Conservation (phyloP, 2,888 invertebrate genomes). For the Melieria picta region DNA sequence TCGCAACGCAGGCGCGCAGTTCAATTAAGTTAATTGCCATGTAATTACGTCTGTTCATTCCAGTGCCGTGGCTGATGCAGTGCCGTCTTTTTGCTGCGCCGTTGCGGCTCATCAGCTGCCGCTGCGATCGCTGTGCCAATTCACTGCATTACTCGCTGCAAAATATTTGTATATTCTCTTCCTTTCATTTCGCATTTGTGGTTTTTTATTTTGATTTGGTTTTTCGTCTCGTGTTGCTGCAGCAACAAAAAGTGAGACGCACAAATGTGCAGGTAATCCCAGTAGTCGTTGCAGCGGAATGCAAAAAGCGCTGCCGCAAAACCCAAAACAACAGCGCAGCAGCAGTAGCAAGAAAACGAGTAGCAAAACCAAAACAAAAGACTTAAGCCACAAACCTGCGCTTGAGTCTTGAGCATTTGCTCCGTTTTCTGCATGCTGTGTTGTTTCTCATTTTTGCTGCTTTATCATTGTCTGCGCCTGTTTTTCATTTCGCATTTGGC, state of each 20-base stretch:
- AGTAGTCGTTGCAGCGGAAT: not conserved
- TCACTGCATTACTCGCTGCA: not conserved
- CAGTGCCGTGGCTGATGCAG: constrained; percentile 1
- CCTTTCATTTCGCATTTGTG: too few species aligned
- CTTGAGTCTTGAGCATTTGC: not conserved
- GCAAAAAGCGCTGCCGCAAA: too few species aligned
- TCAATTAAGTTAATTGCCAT: constrained; percentile 66
- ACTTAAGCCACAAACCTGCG: constrained; percentile 57
- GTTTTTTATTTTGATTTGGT: not conserved
- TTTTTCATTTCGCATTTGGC: not conserved
- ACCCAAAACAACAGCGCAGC: not conserved
- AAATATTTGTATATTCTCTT: too few species aligned
- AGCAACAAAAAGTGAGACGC: not conserved
- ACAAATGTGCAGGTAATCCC: not conserved
- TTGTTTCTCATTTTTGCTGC: not conserved
- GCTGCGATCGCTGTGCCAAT: not conserved
- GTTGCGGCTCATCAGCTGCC: not conserved
- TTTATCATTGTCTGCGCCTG: not conserved
- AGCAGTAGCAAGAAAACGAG: not conserved
- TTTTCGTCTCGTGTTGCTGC: not conserved
- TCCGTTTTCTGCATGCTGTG: not conserved
- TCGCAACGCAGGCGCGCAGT: constrained; percentile 27
- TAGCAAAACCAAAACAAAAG: constrained; percentile 48
- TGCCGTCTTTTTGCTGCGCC: not conserved
- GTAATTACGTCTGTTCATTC: constrained; percentile 56